A percentile compares a stretch with the other conserved stretches of the same genome.
Evolutionary conservation across 2,888 invertebrate species (phyloP).

Genomic region (Dolichopus griseipennis): DNA sequence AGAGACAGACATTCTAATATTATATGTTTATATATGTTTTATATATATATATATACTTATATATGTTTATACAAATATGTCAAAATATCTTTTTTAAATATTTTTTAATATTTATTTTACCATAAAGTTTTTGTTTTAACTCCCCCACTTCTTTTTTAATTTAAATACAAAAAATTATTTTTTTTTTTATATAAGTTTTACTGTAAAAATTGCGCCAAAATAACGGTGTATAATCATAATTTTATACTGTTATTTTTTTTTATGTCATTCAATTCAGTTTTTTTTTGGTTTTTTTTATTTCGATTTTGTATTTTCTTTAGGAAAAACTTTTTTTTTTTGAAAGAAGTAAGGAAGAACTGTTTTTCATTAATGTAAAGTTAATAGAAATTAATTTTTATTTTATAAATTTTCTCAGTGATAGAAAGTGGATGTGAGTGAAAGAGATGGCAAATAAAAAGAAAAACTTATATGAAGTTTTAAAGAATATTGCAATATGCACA

Average conservation of each 20-base stretch:
- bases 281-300: not conserved
- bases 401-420: no score
- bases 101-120: conserved; percentile 1
- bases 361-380: not conserved
- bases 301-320: not conserved
- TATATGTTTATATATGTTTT: no score
- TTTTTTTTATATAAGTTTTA: not conserved
- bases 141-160: not conserved
- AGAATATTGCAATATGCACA: no score
- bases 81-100: not conserved
- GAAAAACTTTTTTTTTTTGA: no score
- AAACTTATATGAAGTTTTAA: no score
- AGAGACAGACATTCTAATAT: no score
- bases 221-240: not conserved
- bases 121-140: not conserved
- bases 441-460: no score
- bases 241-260: not conserved
- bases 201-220: not conserved
- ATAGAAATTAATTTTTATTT: no score
- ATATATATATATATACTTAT: not conserved
- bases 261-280: not conserved
- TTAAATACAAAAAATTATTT: not conserved
- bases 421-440: not conserved
- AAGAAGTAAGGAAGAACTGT: no score
- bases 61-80: not conserved